phyloP scores from a whole-genome alignment of 2,113 vertebrate species.

The Takifugu bimaculatus region DNA sequence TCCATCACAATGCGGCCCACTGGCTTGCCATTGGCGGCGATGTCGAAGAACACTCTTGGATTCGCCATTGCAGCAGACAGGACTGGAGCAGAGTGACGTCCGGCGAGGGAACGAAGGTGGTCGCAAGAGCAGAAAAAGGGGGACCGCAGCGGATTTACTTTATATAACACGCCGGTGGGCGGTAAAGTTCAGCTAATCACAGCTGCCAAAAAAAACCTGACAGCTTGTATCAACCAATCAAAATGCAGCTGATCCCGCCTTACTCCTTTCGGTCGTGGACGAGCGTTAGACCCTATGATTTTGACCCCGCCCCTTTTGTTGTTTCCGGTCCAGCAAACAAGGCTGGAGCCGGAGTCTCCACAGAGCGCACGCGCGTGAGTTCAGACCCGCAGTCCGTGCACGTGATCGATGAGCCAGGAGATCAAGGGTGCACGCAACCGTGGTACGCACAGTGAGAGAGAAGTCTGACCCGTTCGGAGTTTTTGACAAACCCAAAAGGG shows the following conservation, averaged over 20 bases:
- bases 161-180: conserved; percentile 50
- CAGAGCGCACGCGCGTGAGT: background rate
- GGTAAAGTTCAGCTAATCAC: conserved; percentile 34
- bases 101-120: background rate
- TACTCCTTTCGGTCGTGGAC: background rate
- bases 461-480: no score
- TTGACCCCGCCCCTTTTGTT: conserved; percentile 6
- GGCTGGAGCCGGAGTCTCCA: no score
- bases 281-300: no score
- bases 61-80: conserved; percentile 56
- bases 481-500: no score
- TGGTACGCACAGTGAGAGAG: conserved; percentile 24
- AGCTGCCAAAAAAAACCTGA: background rate
- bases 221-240: conserved; percentile 17
- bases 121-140: conserved; percentile 47
- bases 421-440: conserved; percentile 24
- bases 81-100: background rate
- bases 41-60: conserved; percentile 75
- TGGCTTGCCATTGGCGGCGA: fast-evolving
- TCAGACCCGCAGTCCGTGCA: conserved; percentile 23
- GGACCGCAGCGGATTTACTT: background rate
- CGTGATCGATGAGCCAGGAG: background rate
- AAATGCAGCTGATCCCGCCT: background rate
- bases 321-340: background rate
- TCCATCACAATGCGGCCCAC: conserved; percentile 75